Base-by-base conservation (phyloP, 2,888 invertebrate genomes). In the Aphrophora alni region DNA sequence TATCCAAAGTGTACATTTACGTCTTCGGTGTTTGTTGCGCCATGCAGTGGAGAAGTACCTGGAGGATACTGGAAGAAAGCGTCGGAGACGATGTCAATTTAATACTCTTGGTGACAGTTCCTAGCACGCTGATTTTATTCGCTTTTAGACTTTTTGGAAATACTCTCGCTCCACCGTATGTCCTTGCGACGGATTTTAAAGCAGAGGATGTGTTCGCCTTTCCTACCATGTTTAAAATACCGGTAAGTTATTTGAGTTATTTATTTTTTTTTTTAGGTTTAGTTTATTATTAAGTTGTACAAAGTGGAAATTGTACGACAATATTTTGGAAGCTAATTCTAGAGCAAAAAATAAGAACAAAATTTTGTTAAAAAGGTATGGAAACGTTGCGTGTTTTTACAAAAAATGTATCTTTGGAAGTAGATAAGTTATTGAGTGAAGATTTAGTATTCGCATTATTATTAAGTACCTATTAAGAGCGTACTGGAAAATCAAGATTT, bases 91-190 rank as follows among this genome's bases (percentile, higher is more conserved):
- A 85, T 82, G 81, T 82, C 12, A 78, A 82, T 80, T 80, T 76
- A 33, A 44, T 80, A 25, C 76, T 83, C 21, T 79, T 84, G 33
- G 82, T 75, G 33, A 78, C 84, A 0, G 78, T 84, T 10, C 78
- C 83, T 71, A 81, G 83, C 59, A 69, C 79, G 7, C 78, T 83
- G 17, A 83, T 83, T 70, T 84, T 84, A 70, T 80, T 82, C 78
- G 79, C 82, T 38, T 72, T 88, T 85, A 83, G 83, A 74, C 74
- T 83, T 59, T 82, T 84, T 51, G 80, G 82, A 12, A 85, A 83
- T 72, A 91, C 96, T 69, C 91, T 93, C 78, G 95, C 96, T 25
- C 93, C 95, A 5, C 97, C 97, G 0, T 95, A 95, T 86, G 91
- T 93, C n/a, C 90, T 96, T 17, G 92, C 92, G 69, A 91, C 93